Evolutionary conservation across 2,797 vertebrate species (phyloP).

Genomic region (Microhierax caerulescens): DNA sequence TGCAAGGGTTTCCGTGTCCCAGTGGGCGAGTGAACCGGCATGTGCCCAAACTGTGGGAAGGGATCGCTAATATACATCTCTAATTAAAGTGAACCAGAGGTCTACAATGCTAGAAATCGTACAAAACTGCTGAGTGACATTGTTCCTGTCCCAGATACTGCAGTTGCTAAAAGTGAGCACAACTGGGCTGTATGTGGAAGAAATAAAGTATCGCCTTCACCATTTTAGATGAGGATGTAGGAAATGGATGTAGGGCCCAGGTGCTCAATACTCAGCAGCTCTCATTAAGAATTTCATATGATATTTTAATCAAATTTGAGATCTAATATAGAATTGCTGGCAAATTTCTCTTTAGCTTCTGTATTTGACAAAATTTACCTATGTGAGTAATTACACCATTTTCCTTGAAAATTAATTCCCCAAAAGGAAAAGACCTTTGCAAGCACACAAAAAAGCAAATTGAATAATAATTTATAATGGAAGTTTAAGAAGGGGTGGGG

Average conservation of each 20-base stretch:
- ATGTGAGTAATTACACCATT: neutral
- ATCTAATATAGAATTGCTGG: neutral
- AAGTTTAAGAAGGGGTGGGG: neutral
- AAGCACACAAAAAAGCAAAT: neutral
- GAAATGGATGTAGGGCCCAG: neutral
- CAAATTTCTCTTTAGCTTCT: neutral
- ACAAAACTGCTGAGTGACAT: neutral
- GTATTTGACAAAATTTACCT: neutral
- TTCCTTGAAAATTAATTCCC: neutral
- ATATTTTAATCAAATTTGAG: neutral
- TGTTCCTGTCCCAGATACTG: neutral
- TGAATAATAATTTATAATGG: neutral
- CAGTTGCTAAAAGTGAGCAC: neutral
- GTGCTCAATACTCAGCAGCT: neutral
- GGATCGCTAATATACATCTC: neutral
- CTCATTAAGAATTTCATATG: neutral
- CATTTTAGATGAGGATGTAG: neutral
- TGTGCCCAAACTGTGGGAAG: neutral
- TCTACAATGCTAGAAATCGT: neutral
- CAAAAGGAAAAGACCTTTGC: neutral
- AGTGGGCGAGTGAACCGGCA: neutral
- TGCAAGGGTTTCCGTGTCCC: neutral
- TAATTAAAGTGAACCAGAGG: neutral
- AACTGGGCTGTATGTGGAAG: neutral
- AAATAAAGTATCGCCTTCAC: neutral